Conservation (phyloP, 2,888 invertebrate genomes). For the Ypsolopha sequella region DNA sequence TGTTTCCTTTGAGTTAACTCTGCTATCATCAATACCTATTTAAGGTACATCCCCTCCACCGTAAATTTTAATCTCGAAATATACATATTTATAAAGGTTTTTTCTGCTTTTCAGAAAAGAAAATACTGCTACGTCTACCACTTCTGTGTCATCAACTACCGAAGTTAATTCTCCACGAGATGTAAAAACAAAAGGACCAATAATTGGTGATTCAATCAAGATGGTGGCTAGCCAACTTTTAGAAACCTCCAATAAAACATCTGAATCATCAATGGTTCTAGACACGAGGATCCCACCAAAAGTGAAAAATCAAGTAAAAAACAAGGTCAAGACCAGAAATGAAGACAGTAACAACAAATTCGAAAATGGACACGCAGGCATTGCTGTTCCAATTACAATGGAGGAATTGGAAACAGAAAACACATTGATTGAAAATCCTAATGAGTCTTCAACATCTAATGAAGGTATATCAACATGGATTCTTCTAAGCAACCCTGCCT, state of each 20-base stretch:
- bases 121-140: conserved; percentile 9
- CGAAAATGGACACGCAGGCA: conserved; percentile 73
- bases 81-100: background rate
- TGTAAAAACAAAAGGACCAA: conserved; percentile 47
- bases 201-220: conserved; percentile 70
- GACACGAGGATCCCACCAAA: conserved; percentile 76
- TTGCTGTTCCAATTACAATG: conserved; percentile 75
- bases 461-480: conserved; percentile 85
- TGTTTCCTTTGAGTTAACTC: no score
- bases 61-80: no score
- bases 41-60: no score
- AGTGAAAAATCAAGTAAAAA: conserved; percentile 66
- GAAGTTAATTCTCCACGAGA: conserved; percentile 34
- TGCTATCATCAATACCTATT: no score
- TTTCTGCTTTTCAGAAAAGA: conserved; percentile 20
- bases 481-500: conserved; percentile 68
- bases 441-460: conserved; percentile 66
- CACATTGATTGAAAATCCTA: conserved; percentile 33
- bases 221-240: conserved; percentile 70
- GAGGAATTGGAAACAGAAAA: conserved; percentile 73
- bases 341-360: conserved; percentile 38
- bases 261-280: conserved; percentile 48
- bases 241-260: conserved; percentile 47
- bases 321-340: conserved; percentile 49
- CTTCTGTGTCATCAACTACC: conserved; percentile 3